Evolutionary conservation across 2,797 vertebrate genomes (phyloP).

Genomic region (Myotis planiceps): DNA sequence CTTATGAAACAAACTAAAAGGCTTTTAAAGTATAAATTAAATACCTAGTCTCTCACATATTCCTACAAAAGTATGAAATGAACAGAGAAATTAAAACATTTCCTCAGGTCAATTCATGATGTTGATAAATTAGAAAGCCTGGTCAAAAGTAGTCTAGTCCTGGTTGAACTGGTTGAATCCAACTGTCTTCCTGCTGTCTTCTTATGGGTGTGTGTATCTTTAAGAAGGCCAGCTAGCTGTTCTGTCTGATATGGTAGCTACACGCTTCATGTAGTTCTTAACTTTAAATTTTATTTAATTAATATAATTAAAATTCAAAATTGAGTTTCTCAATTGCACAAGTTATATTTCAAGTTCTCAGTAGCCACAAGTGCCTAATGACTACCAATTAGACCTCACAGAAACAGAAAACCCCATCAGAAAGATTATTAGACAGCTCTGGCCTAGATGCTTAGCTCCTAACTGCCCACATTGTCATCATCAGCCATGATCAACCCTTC

Average conservation of each 20-base stretch:
- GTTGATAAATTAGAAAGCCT: background rate
- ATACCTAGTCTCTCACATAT: background rate
- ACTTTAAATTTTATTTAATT: conserved; percentile 33
- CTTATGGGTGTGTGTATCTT: background rate
- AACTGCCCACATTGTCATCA: background rate
- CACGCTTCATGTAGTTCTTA: background rate
- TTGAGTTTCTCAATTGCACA: background rate
- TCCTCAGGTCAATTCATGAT: background rate
- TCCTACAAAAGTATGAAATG: background rate
- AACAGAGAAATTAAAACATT: background rate
- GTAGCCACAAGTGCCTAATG: background rate
- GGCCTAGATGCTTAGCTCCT: background rate
- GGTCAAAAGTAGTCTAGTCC: background rate
- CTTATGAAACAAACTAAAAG: background rate
- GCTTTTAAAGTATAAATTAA: conserved; percentile 12
- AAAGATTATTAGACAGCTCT: background rate
- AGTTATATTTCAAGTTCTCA: conserved; percentile 23
- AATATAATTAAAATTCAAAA: conserved; percentile 47
- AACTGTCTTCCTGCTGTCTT: background rate
- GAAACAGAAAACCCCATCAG: background rate
- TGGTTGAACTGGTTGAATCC: background rate
- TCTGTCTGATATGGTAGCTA: background rate
- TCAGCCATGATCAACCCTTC: background rate
- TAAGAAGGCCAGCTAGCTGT: background rate
- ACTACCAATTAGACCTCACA: background rate